Base-by-base conservation (phyloP, 1,140 invertebrate genomes). In the Trichonephila clavata region DNA sequence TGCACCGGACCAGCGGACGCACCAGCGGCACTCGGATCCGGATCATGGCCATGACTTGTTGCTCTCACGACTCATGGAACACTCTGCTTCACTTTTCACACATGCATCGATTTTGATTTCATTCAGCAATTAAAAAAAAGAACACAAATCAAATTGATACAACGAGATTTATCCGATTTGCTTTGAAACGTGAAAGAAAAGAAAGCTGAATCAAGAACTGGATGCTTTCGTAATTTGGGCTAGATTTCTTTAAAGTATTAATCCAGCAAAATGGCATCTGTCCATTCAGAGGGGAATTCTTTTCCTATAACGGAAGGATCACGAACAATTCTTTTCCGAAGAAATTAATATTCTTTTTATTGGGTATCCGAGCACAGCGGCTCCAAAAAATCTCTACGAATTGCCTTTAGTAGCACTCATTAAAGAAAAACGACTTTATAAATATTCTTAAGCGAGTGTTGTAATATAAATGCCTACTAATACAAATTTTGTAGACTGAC, bases 11-110 rank as follows among this genome's bases (percentile, higher is more conserved):
- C 71, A 95, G 61, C 24, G 95, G 94, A 20, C 94, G 24, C 43
- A 95, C 95, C 32, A 90, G 61, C 24, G 95, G 95, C 6, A 95
- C 95, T n/a, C 93, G 94, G 57, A 95, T 94, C 18, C 93, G 88
- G 27, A 94, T 91, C 89, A 95, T 86, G 57, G 61, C 71, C 89
- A 95, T 80, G n/a, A 39, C 24, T 24, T 32, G 24, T 2, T 16
- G 32, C 24, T 32, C 1, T 77, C 71, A 77, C 18, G 7, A 24
- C 27, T 16, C 16, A 7, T 18, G 32, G 16, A 77, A 32, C 24
- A 68, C 32, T 39, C 0, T 2, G 2, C 32, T 32, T 32, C 32
- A 32, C 2, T 68, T 13, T 68, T 13, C 7, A 24, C 24, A 2
- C 21, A 68, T 68, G 10, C n/a, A 14, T 27, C 65, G 8, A 68